Percentiles rank a stretch among this genome's conserved stretches.
Evolutionary conservation across 2,113 vertebrate species (phyloP).

Genomic region (Podarcis raffonei): DNA sequence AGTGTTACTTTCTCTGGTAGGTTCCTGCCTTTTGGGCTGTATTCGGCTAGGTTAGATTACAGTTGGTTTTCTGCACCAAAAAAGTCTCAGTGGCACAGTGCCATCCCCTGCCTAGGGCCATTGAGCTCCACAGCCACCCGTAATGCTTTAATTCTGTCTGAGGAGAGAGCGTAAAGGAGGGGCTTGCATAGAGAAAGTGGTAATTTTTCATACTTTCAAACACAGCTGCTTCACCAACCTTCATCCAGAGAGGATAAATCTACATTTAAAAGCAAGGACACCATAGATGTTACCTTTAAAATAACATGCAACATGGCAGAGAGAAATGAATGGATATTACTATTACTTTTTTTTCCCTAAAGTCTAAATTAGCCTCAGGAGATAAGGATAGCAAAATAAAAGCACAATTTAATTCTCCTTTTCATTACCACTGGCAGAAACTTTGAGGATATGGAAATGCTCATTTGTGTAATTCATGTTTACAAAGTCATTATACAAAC

Average conservation of each 20-base stretch:
- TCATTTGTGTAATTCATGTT: slow-evolving; percentile 72
- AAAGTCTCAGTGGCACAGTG: slow-evolving; percentile 67
- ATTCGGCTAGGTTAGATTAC: slow-evolving; percentile 62
- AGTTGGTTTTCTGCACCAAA: slow-evolving; percentile 70
- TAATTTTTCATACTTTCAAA: slow-evolving; percentile 69
- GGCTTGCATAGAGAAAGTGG: slow-evolving; percentile 64
- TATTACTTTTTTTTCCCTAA: slow-evolving; percentile 70
- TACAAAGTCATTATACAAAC: slow-evolving; percentile 56
- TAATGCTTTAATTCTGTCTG: slow-evolving; percentile 72
- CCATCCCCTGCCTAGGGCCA: slow-evolving; percentile 70
- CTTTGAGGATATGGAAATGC: slow-evolving; percentile 68
- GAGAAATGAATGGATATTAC: slow-evolving; percentile 81
- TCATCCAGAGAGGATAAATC: slow-evolving; percentile 79
- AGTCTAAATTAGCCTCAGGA: slow-evolving; percentile 77
- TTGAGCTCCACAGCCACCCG: slow-evolving; percentile 64
- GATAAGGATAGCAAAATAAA: slow-evolving; percentile 75
- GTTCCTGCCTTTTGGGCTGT: slow-evolving; percentile 48
- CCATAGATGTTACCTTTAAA: slow-evolving; percentile 78
- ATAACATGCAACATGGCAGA: slow-evolving; percentile 74
- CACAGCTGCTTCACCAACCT: slow-evolving; percentile 66
- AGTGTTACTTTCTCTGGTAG: background rate
- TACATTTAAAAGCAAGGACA: slow-evolving; percentile 86
- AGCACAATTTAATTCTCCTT: slow-evolving; percentile 73
- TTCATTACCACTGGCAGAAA: slow-evolving; percentile 71
- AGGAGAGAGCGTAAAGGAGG: slow-evolving; percentile 65